Conservation (phyloP, 2,888 invertebrate genomes). For the Adineta ricciae region DNA sequence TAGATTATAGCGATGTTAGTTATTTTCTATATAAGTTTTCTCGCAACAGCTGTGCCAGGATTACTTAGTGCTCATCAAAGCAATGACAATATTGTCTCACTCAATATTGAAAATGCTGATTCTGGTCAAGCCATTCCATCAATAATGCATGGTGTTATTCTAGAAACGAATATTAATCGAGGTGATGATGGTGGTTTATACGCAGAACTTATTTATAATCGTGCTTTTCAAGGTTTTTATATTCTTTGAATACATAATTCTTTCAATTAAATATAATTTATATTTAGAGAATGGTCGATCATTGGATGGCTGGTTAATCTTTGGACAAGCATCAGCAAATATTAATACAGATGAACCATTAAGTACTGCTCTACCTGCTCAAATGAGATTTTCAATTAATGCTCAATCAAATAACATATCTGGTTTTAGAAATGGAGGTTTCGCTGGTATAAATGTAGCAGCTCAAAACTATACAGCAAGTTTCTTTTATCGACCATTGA, state of each 20-base stretch:
- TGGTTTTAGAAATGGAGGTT: background rate
- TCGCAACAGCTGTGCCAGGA: background rate
- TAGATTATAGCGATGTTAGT: background rate
- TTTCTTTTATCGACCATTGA: no score
- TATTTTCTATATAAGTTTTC: background rate
- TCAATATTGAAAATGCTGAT: background rate
- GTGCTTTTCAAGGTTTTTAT: background rate
- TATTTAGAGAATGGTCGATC: background rate
- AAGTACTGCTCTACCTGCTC: background rate
- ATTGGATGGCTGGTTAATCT: background rate
- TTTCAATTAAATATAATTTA: no score
- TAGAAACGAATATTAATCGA: background rate
- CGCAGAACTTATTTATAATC: background rate
- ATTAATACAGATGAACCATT: background rate
- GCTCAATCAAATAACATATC: background rate
- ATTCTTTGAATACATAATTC: no score
- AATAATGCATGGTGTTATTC: background rate
- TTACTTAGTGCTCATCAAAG: background rate
- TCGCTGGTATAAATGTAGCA: background rate
- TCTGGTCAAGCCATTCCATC: background rate
- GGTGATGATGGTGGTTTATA: constrained; percentile 1
- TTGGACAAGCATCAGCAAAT: background rate
- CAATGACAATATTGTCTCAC: background rate
- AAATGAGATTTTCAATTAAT: background rate
- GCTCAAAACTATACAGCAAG: background rate